Conservation (phyloP, 2,888 invertebrate genomes). For the Theretra japonica region DNA sequence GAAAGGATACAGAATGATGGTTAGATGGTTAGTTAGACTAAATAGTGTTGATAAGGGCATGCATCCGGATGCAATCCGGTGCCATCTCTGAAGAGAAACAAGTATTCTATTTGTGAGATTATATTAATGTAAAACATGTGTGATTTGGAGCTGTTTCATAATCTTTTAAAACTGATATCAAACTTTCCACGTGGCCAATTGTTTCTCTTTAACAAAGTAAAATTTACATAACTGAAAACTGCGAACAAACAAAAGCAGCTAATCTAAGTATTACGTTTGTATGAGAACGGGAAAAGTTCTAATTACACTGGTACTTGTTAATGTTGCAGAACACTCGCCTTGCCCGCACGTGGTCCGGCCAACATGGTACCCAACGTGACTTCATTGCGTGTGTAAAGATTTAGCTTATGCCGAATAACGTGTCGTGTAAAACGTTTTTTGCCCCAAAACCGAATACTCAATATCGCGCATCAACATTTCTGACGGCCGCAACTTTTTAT, state of each 20-base stretch:
- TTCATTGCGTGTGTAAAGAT: slow-evolving; percentile 15
- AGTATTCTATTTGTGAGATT: no score
- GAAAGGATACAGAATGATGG: no score
- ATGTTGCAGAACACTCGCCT: slow-evolving; percentile 30
- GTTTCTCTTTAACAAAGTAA: not conserved
- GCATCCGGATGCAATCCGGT: no score
- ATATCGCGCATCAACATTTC: not conserved
- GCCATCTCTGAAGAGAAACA: no score
- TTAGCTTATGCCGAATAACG: slow-evolving; percentile 18
- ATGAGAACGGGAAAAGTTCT: slow-evolving; percentile 4
- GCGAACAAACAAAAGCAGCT: not conserved
- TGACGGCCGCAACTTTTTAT: not conserved
- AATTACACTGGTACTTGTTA: slow-evolving; percentile 16
- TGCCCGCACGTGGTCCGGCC: slow-evolving; percentile 46
- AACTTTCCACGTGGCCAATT: not conserved
- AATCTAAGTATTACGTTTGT: not conserved
- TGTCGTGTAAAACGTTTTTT: slow-evolving; percentile 20
- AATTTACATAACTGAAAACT: not conserved
- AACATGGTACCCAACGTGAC: slow-evolving; percentile 33
- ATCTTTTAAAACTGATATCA: not conserved
- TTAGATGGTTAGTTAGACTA: no score
- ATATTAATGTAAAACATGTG: no score
- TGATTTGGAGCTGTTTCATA: not conserved
- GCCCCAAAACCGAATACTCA: not conserved
- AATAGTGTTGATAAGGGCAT: no score